Evolutionary conservation across 2,113 vertebrate genomes (phyloP).

Genomic region (Noturus placidus): DNA sequence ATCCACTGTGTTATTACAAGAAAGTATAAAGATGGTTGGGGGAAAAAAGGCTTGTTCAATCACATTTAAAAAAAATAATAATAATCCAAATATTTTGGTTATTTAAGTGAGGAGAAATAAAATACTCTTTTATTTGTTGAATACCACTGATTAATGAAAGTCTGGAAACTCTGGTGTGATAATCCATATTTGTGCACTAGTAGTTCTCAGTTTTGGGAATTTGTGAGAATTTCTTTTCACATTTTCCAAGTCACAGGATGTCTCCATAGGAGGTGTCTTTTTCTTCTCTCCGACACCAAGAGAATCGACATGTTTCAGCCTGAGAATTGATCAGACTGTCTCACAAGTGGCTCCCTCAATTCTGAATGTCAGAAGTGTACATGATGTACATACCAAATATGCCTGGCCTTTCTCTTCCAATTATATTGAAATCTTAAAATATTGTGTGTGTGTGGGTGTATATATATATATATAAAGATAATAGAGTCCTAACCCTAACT

Average conservation of each 20-base stretch:
- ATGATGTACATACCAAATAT: neutral
- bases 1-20: neutral
- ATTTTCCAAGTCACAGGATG: neutral
- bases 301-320: conserved; percentile 1
- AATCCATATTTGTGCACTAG: neutral
- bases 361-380: neutral
- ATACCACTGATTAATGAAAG: neutral
- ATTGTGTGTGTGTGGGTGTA: neutral
- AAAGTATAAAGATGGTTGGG: neutral
- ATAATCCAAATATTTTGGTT: neutral
- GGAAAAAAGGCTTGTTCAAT: neutral
- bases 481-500: neutral
- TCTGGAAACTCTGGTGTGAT: neutral
- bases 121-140: neutral
- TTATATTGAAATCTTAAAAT: neutral
- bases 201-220: neutral
- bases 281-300: neutral
- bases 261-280: neutral
- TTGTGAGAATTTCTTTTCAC: neutral
- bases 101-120: neutral
- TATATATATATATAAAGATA: neutral
- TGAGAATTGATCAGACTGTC: neutral
- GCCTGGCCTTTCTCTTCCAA: neutral
- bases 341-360: conserved; percentile 10
- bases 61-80: neutral